Base-by-base conservation (phyloP, 2,113 vertebrate species). In the Perognathus longimembris region DNA sequence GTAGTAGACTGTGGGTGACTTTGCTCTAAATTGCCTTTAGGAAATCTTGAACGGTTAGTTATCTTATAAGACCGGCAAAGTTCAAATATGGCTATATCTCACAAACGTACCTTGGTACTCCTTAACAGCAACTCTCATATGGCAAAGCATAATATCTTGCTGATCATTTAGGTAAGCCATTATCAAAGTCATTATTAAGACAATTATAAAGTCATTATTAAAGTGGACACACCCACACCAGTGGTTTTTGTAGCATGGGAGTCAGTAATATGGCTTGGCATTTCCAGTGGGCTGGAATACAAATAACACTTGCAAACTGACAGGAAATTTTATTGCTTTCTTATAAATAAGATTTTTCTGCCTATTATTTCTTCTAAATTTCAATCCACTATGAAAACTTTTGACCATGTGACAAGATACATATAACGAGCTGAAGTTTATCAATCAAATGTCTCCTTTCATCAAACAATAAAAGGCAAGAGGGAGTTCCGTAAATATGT, bases 291-390 rank as follows among this genome's bases (percentile, higher is more conserved):
- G 69, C 54, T 36, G 59, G 71, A 73, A 34, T 34, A 71, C 54
- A 91, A 82, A 50, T 45, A 71, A 66, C 10, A 30, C 64, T 66
- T 90, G 80, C 24, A 84, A 85, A 88, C 57, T 70, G 6, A 0
- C 67, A 63, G 11, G 45, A 64, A 69, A 88, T 71, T 88, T 90
- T 90, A 36, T 64, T 82, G 21, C n/a, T n/a, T n/a, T n/a, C 36
- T 71, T 71, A 18, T 64, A 81, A 90, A 74, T 45, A 88, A 67
- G 57, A 28, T 67, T 84, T 93, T 34, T 26, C 42, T 21, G 57
- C 74, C 26, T 85, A 77, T 92, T 81, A 87, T 94, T 94, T 15
- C 69, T 90, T 92, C 59, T 88, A 70, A 74, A 88, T 95, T 93
- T 95, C 30, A 81, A 9, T 26, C 64, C 24, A n/a, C 21, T 38